These are phyloP conservation scores for Sebastes cheni DNA, from an alignment of 2,797 vertebrate genomes.

Conservation along the genomic window DNA sequence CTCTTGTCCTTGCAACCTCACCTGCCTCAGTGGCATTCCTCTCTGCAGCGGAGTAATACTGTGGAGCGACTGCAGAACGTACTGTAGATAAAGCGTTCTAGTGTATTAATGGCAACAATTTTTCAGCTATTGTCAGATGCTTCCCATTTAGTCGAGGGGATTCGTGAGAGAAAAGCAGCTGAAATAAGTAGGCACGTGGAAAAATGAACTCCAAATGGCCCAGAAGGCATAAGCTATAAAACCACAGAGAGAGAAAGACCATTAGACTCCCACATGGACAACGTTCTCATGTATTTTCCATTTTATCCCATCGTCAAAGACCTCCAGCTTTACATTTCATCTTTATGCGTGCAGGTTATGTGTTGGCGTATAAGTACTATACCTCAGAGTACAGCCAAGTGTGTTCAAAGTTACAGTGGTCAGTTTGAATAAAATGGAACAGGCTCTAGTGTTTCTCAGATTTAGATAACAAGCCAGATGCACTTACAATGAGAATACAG, in stretches of 20 bases:
- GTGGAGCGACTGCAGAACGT: neutral
- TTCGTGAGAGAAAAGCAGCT: conserved; percentile 4
- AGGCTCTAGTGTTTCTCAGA: neutral
- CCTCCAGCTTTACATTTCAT: neutral
- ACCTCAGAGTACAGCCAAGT: neutral
- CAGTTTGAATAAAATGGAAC: neutral
- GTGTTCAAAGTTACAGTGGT: neutral
- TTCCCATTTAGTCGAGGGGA: conserved; percentile 1
- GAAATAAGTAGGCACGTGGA: conserved; percentile 8
- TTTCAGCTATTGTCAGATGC: conserved; percentile 18
- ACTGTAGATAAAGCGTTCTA: neutral
- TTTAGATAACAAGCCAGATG: neutral
- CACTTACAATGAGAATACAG: neutral
- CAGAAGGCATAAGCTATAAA: neutral
- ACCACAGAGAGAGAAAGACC: conserved; percentile 7
- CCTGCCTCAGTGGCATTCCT: conserved; percentile 17
- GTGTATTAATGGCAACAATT: conserved; percentile 29
- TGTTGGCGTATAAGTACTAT: neutral
- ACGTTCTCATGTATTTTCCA: neutral
- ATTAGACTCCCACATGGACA: neutral
- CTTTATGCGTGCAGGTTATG: neutral
- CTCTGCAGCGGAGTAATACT: neutral
- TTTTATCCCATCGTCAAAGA: neutral
- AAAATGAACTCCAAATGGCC: conserved; percentile 12
- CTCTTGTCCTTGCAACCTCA: conserved; percentile 26